These are phyloP conservation scores for Nemapogon koenigi DNA, from an alignment of 2,888 invertebrate species.

Conservation along the genomic window DNA sequence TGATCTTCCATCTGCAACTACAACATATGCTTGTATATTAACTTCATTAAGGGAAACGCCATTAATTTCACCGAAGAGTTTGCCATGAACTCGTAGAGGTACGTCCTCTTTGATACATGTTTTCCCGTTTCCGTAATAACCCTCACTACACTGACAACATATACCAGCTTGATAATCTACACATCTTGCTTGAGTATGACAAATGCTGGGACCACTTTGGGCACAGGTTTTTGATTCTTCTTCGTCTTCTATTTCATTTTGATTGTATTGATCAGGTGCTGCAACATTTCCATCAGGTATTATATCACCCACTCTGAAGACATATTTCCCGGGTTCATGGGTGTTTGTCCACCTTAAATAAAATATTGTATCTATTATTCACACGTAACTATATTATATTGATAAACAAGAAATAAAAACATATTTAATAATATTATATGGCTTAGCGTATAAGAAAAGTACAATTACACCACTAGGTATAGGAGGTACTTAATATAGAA, in stretches of 20 bases:
- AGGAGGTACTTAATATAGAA: background rate
- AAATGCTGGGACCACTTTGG: slow-evolving; percentile 72
- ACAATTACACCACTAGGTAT: too few relatives aligned
- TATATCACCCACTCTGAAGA: slow-evolving; percentile 83
- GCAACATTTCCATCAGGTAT: slow-evolving; percentile 67
- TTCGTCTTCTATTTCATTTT: slow-evolving; percentile 44
- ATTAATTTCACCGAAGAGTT: slow-evolving; percentile 85
- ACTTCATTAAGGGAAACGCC: slow-evolving; percentile 73
- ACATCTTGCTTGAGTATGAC: slow-evolving; percentile 84
- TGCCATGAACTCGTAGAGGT: slow-evolving; percentile 88
- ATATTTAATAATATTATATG: too few relatives aligned
- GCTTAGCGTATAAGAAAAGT: too few relatives aligned
- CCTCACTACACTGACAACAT: slow-evolving; percentile 87
- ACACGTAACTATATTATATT: too few relatives aligned
- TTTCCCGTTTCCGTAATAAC: slow-evolving; percentile 91
- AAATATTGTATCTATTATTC: too few relatives aligned
- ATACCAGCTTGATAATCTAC: slow-evolving; percentile 83
- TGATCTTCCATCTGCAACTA: slow-evolving; percentile 83
- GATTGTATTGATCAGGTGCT: slow-evolving; percentile 68
- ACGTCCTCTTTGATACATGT: slow-evolving; percentile 84
- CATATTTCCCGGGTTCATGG: slow-evolving; percentile 83
- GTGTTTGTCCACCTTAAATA: slow-evolving; percentile 83
- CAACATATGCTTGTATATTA: slow-evolving; percentile 91
- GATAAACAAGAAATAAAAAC: too few relatives aligned
- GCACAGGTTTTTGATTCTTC: slow-evolving; percentile 63